phyloP scores from a whole-genome alignment of 2,113 vertebrate genomes.

The Dipodomys spectabilis region DNA sequence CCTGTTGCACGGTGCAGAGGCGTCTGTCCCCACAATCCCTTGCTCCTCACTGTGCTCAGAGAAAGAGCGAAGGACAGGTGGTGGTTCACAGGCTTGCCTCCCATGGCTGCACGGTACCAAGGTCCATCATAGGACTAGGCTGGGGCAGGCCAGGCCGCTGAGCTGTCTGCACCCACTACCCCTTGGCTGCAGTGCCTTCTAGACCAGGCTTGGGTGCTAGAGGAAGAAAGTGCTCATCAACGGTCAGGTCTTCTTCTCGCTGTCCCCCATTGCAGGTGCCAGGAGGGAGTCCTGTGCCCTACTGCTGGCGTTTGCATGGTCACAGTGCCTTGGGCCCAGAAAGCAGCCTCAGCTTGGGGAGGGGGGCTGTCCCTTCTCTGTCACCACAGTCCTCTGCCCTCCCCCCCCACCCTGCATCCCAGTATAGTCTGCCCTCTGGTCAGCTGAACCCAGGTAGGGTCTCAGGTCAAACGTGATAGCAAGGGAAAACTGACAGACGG shows the following conservation, averaged over 20 bases:
- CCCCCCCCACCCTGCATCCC: neutral
- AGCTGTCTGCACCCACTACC: neutral
- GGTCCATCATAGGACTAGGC: neutral
- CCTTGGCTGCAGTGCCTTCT: neutral
- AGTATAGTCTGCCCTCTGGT: neutral
- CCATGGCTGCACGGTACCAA: neutral
- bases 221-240: neutral
- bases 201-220: neutral
- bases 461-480: neutral
- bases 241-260: neutral
- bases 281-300: neutral
- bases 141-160: neutral
- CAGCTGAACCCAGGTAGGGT: too few species aligned
- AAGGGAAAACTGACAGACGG: neutral
- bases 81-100: neutral
- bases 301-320: neutral
- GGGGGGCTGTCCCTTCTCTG: neutral
- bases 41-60: too few species aligned
- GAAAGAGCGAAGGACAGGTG: rapidly evolving
- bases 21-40: rapidly evolving
- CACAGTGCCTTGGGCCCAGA: neutral
- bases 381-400: neutral
- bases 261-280: neutral
- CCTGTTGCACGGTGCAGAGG: rapidly evolving
- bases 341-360: neutral